Conservation (phyloP, 2,888 invertebrate species). For the Mactromeris polynyma region DNA sequence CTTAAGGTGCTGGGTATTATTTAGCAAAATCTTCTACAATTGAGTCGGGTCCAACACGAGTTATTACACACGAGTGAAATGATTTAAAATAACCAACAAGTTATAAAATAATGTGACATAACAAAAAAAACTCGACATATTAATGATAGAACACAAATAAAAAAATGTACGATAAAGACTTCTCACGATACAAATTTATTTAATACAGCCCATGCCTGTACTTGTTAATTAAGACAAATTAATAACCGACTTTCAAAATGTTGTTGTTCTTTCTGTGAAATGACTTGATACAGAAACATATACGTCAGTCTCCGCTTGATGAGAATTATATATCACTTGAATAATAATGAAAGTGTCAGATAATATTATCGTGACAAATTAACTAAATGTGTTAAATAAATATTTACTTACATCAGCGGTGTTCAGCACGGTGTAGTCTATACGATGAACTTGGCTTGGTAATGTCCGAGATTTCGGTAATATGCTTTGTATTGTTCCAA, state of each 20-base stretch:
- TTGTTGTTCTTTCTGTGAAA: neutral
- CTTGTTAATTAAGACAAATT: neutral
- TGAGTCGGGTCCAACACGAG: no score
- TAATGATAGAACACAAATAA: no score
- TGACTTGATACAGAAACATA: neutral
- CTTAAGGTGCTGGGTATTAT: no score
- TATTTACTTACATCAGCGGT: slow-evolving; percentile 31
- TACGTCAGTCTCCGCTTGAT: neutral
- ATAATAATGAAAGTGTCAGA: neutral
- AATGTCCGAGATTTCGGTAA: neutral
- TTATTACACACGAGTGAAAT: no score
- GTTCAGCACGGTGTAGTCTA: slow-evolving; percentile 23
- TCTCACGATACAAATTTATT: no score
- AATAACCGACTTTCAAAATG: neutral
- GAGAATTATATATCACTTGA: neutral
- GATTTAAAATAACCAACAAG: no score
- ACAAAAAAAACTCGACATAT: no score
- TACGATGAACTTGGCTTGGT: neutral
- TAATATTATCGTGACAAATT: neutral
- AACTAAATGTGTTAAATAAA: neutral
- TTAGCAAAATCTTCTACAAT: no score
- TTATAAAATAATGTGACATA: no score
- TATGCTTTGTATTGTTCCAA: neutral
- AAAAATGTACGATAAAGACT: no score
- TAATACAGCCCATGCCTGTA: no score